Conservation (phyloP, 1,140 invertebrate species). For the Andricus grossulariae region DNA sequence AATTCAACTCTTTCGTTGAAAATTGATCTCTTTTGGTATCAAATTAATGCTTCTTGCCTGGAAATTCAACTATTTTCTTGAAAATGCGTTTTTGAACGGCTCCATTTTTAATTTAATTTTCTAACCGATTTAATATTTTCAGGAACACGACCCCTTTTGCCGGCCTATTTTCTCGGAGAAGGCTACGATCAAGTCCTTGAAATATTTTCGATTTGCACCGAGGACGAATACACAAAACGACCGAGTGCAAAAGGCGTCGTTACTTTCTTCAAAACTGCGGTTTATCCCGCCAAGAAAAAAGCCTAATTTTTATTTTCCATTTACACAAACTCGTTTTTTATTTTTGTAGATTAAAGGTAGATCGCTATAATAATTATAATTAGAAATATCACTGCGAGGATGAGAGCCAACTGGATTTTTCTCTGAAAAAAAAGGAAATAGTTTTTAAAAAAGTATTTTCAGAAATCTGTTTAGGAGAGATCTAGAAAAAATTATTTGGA, state of each 20-base stretch:
- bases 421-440: conserved; percentile 65
- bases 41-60: too few species aligned
- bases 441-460: not conserved
- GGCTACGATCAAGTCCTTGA: conserved; percentile 82
- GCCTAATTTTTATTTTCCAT: not conserved
- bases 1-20: too few species aligned
- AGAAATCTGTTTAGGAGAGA: not conserved
- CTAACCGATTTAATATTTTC: conserved; percentile 40
- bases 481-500: not conserved
- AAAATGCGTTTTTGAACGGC: not conserved
- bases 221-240: conserved; percentile 77
- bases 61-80: not conserved
- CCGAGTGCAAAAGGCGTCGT: conserved; percentile 78
- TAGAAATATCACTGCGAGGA: conserved; percentile 60
- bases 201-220: conserved; percentile 84
- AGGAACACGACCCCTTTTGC: conserved; percentile 83
- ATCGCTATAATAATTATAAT: conserved; percentile 61
- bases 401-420: conserved; percentile 65
- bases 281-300: conserved; percentile 41
- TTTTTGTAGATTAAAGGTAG: conserved; percentile 37
- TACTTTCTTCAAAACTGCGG: conserved; percentile 65
- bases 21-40: too few species aligned
- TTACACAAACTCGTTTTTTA: not conserved
- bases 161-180: conserved; percentile 78
- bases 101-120: too few species aligned